A percentile compares a stretch with the other conserved stretches of the same genome.
phyloP scores from a whole-genome alignment of 2,113 vertebrate genomes.

The human (Homo sapiens) region GRCh38 chr11:131474001-131474500 shows the following conservation, averaged over 20 bases:
- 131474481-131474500: neutral
- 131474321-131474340: neutral
- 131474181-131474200: neutral
- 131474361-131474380: neutral
- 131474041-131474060: neutral
- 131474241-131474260: neutral
- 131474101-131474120: neutral
- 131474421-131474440: neutral
- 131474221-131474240: neutral
- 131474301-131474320: neutral
- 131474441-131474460: neutral
- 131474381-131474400: neutral
- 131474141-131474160: neutral
- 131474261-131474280: neutral
- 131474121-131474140: slow-evolving; percentile 25
- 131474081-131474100: neutral
- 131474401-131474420: neutral
- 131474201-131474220: fast-evolving
- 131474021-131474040: neutral
- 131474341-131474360: neutral
- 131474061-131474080: neutral
- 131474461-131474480: neutral
- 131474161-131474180: neutral
- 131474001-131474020: neutral
- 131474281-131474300: neutral